Evolutionary conservation across 1,140 invertebrate genomes (phyloP).

Genomic region (Drosophila aff.): DNA sequence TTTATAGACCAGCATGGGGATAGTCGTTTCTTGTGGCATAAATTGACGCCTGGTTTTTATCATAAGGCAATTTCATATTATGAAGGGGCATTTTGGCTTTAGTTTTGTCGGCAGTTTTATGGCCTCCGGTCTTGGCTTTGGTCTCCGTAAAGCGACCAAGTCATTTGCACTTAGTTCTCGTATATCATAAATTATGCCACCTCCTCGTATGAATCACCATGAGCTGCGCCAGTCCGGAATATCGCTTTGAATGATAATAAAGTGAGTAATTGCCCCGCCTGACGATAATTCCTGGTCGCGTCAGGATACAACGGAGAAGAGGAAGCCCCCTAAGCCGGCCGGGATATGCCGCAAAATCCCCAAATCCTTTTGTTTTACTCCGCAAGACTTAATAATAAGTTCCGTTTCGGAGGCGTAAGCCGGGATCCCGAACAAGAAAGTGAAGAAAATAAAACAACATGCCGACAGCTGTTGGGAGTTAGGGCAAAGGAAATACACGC

Average conservation of each 20-base stretch:
- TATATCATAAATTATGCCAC: slow-evolving; percentile 70
- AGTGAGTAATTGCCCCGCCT: slow-evolving; percentile 36
- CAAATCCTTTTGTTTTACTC: slow-evolving; percentile 68
- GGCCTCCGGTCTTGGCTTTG: slow-evolving; percentile 41
- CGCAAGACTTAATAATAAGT: slow-evolving; percentile 69
- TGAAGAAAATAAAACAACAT: slow-evolving; percentile 38
- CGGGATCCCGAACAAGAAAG: slow-evolving; percentile 10
- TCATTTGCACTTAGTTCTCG: slow-evolving; percentile 74
- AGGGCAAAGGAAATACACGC: slow-evolving; percentile 41
- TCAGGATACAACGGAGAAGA: not conserved
- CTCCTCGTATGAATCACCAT: slow-evolving; percentile 55
- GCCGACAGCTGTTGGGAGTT: slow-evolving; percentile 73
- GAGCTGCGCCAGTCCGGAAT: slow-evolving; percentile 29
- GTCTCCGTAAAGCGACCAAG: slow-evolving; percentile 57
- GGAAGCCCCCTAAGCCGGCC: slow-evolving; percentile 38
- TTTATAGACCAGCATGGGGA: not conserved
- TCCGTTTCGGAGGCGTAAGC: slow-evolving; percentile 52
- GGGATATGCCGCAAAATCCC: slow-evolving; percentile 51
- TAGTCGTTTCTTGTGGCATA: slow-evolving; percentile 56
- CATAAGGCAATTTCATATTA: slow-evolving; percentile 79
- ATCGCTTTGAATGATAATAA: slow-evolving; percentile 52
- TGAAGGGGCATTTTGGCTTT: slow-evolving; percentile 62
- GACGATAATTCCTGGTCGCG: slow-evolving; percentile 21
- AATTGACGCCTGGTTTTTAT: slow-evolving; percentile 78
- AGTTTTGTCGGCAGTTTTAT: slow-evolving; percentile 68